Percentiles rank a stretch among this genome's conserved stretches.
phyloP scores from a whole-genome alignment of 2,797 vertebrate species.

The Pseudomugil tenellus region DNA sequence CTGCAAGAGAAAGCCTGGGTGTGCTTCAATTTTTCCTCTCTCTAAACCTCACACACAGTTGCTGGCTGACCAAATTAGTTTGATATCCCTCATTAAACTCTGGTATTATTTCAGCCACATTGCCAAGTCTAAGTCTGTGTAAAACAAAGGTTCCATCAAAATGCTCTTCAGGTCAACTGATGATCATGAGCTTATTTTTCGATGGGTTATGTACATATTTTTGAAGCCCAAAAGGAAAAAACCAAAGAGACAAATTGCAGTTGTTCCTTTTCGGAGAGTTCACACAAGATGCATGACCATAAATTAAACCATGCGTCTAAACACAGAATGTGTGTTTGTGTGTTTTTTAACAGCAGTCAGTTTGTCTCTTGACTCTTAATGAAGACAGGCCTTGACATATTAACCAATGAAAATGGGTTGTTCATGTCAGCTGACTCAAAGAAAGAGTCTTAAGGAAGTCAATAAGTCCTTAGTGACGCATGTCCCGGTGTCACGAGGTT shows the following conservation, averaged over 20 bases:
- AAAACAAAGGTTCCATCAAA: slow-evolving; percentile 42
- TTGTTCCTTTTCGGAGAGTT: slow-evolving; percentile 28
- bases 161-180: slow-evolving; percentile 46
- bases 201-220: slow-evolving; percentile 24
- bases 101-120: slow-evolving; percentile 2
- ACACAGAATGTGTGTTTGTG: slow-evolving; percentile 6
- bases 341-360: slow-evolving; percentile 30
- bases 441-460: slow-evolving; percentile 54
- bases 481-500: slow-evolving; percentile 65
- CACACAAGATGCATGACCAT: slow-evolving; percentile 35
- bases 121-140: slow-evolving; percentile 24
- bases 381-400: slow-evolving; percentile 35
- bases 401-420: slow-evolving; percentile 35
- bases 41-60: neutral
- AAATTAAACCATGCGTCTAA: slow-evolving; percentile 36
- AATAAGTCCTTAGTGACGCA: slow-evolving; percentile 61
- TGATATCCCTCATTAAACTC: neutral
- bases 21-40: slow-evolving; percentile 4
- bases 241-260: slow-evolving; percentile 22
- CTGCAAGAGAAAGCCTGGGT: neutral
- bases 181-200: slow-evolving; percentile 42
- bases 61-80: neutral
- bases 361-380: slow-evolving; percentile 62
- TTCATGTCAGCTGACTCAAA: slow-evolving; percentile 64
- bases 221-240: slow-evolving; percentile 7